A percentile compares a stretch with the other conserved stretches of the same genome.
These are phyloP conservation scores for Lagenorhynchus albirostris DNA, from an alignment of 2,113 vertebrate species.

Conservation along the genomic window DNA sequence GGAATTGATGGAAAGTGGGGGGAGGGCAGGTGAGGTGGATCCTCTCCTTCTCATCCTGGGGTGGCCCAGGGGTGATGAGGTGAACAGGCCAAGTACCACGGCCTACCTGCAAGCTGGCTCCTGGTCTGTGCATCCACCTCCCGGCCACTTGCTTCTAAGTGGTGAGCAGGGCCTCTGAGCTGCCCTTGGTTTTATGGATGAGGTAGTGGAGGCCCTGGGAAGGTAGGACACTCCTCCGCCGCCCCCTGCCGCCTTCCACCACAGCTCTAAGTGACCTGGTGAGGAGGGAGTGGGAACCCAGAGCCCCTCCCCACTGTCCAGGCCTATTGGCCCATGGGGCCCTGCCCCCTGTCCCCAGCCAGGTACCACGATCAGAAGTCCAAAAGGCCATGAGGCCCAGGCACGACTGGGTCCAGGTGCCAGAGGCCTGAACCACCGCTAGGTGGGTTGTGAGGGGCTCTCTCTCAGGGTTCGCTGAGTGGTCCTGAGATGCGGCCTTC, in stretches of 20 bases:
- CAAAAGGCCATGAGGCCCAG: not conserved
- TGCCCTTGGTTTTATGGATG: not conserved
- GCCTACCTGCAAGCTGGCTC: not conserved
- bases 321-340: not conserved
- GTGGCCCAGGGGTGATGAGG: not conserved
- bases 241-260: not conserved
- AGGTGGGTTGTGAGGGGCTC: not conserved
- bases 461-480: not conserved
- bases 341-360: not conserved
- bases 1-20: not conserved
- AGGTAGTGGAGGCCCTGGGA: not conserved
- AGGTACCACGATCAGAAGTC: not conserved
- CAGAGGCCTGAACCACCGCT: not conserved
- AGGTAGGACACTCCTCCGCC: not conserved
- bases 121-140: not conserved
- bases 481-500: not conserved
- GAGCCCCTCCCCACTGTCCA: not conserved
- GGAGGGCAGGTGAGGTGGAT: not conserved
- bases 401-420: not conserved
- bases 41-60: not conserved
- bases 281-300: not conserved
- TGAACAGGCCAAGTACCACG: not conserved
- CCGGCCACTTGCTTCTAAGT: not conserved
- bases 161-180: not conserved
- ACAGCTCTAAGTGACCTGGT: not conserved